Evolutionary conservation across 53 echinoderm and acorn worm genomes (phyloP), one percentile per base, ranked within the genome.

Genomic region (Mesocentrotus franciscanus): DNA sequence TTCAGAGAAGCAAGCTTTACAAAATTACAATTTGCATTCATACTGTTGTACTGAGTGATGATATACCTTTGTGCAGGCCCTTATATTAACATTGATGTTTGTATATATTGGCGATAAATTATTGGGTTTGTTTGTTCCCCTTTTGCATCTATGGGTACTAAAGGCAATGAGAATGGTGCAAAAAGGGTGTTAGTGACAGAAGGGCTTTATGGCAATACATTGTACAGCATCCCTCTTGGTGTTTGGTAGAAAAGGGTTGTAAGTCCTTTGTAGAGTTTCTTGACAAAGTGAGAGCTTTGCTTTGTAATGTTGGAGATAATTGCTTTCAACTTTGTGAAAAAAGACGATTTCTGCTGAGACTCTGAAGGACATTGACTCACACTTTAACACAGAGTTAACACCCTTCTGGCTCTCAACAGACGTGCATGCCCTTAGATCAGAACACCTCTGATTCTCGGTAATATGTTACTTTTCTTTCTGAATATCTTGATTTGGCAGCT

Each of bases 21-120:
- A 75, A n/a, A 11, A 12, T 11, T 76, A 14, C 5, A 76, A 76
- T 76, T 81, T 36, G 22, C 42, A 42, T 81, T 29, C 34, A 22
- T 81, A 39, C 4, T 42, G 9, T 36, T 42, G 36, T 39, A 81
- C 6, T 81, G 12, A 74, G 32, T 74, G 74, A 30, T 30, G 11
- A 74, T 27, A 30, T 74, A 74, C 30, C 11, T 74, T 74, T 68
- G 68, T 76, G 22, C 36, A 39, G 17, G 81, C 36, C 81, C 42
- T 42, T 18, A 20, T 81, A 39, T 81, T 33, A 33, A 81, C 81
- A 81, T 15, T 33, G 81, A 81, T 42, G 81, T 79, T 8, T 79
- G 79, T 81, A 81, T 81, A 42, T 81, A 36, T 33, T 81, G 81
- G 81, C 81, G 81, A 81, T 81, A 81, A 81, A 42, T 81, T 81